Evolutionary conservation across 2,113 vertebrate species (phyloP).

Genomic region (Crocuta crocuta): DNA sequence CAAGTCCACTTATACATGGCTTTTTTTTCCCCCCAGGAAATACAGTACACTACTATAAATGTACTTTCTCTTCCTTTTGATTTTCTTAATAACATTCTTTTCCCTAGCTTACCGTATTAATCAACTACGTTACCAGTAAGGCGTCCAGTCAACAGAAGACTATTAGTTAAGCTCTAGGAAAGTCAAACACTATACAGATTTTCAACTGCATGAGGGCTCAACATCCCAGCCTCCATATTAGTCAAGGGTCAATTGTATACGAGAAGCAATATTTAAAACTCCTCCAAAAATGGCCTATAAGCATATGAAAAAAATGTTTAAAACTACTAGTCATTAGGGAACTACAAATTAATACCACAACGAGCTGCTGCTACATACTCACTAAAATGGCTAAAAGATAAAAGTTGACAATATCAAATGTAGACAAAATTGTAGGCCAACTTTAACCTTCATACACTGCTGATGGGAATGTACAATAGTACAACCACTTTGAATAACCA

Average conservation of each 20-base stretch:
- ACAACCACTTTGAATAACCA: not conserved
- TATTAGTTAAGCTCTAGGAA: not conserved
- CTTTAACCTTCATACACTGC: not conserved
- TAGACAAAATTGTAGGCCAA: not conserved
- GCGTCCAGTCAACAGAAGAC: not conserved
- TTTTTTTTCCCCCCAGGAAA: not conserved
- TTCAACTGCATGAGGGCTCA: not conserved
- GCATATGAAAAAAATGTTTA: not conserved
- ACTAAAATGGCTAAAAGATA: not conserved
- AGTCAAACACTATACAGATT: not conserved
- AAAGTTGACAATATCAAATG: not conserved
- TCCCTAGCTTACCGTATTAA: not conserved
- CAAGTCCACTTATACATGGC: not conserved
- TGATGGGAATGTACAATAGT: not conserved
- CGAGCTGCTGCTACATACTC: not conserved
- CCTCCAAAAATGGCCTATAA: slow-evolving; percentile 28
- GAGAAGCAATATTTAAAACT: slow-evolving; percentile 76
- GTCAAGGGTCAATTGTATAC: slow-evolving; percentile 63
- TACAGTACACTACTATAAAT: not conserved
- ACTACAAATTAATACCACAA: not conserved
- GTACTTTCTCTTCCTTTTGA: not conserved
- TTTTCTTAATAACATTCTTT: not conserved
- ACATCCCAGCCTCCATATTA: not conserved
- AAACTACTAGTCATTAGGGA: not conserved
- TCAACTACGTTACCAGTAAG: not conserved